Base-by-base conservation (phyloP, 1,140 invertebrate genomes). In the Drosophila equinoxialis region DNA sequence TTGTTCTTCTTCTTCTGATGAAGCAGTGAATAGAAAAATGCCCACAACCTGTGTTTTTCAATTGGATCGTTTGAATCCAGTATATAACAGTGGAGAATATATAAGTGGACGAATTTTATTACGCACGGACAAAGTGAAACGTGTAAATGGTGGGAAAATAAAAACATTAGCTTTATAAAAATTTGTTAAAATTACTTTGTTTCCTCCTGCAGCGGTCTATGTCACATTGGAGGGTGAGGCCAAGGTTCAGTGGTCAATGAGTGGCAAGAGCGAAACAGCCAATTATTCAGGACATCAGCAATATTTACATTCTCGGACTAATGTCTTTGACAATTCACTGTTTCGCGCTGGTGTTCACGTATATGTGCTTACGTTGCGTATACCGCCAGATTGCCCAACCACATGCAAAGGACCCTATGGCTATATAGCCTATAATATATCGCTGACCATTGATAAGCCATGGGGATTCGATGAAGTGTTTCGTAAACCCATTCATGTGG, bases 401-500 rank as follows among this genome's bases (percentile, higher is more conserved):
- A 96, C 95, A 57, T 96, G 96, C 92, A 95, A 96, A 87, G 95
- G 95, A 1, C 94, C 95, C 55, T 94, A 94, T 87, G 96, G 96
- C 2, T 93, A 94, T 73, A 93, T 96, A 58, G 92, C 95, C 17
- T 96, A 96, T 81, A 95, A 94, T 68, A 93, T 96, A 10, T 96
- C 95, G 82, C 95, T 92, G 63, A 89, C 87, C 65, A 92, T 97
- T 71, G 96, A 96, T 91, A 94, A 96, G 60, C 95, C 95, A 33
- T 96, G 96, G 95, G 95, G 94, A 57, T 95, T 96, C 79, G 96
- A 96, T 92, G 94, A 96, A 77, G 94, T 95, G 79, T 93, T 94
- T 62, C 95, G 96, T 91, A 94, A 93, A 74, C 94, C 94, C 6
- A 96, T 97, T 77, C 96, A 94, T 26, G 95, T 97, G 8, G 93